Evolutionary conservation across 2,888 invertebrate species (phyloP), one percentile per base, ranked within the genome.

Genomic region (Laspeyria flexula): DNA sequence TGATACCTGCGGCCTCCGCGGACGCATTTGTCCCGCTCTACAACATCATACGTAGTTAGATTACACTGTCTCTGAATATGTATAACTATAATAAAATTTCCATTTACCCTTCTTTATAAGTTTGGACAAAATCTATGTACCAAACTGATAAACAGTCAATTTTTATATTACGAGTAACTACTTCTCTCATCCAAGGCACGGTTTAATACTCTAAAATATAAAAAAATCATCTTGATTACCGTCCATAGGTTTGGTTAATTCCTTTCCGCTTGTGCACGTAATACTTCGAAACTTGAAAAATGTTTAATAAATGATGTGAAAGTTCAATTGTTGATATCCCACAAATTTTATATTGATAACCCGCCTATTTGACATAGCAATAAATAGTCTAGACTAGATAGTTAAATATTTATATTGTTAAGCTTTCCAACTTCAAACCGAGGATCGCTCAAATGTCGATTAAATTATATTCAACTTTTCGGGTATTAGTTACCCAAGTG

Each of bases 361-460:
- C 91, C 91, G 91, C 90, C 90, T 91, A 91, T 88, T 85, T 86
- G 87, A 89, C 82, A 90, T 91, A 92, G 92, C 91, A 92, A 92
- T 92, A 92, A 90, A 90, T 91, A 90, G 81, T 71, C 76, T 90
- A 90, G 88, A 86, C 81, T 90, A 89, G 86, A 81, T 90, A 90
- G 84, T 84, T 79, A 86, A 86, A 86, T 86, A 86, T 86, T 81
- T 74, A 81, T 86, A 69, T 60, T 67, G 59, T 56, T 69, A 88
- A 86, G 88, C 86, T 86, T 86, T 80, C 77, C 79, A 77, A 76
- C 69, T 70, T 76, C 81, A 77, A 67, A 79, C 71, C 71, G 60
- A 72, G 55, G 61, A 71, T 75, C 73, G 80, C 80, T 86, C 80
- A 81, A 79, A 79, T 64, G 53, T 62, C 67, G 48, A 34, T 42